Evolutionary conservation across 2,888 invertebrate genomes (phyloP).

Genomic region (Reticulitermes lucifugus): DNA sequence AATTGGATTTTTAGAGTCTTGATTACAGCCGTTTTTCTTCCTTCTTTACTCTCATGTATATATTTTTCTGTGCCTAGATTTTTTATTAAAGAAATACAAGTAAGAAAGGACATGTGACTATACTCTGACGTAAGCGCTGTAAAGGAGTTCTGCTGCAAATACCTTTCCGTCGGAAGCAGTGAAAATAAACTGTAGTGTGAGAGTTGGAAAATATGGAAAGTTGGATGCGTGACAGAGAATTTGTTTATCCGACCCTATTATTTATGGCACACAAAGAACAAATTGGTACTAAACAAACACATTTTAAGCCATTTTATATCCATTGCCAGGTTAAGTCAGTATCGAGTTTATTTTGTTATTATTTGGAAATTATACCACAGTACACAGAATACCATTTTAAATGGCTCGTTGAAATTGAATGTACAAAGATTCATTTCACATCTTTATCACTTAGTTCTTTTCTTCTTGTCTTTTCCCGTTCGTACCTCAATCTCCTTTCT

Average conservation of each 20-base stretch:
- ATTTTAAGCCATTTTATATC: neutral
- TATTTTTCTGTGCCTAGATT: constrained; percentile 4
- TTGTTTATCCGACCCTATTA: neutral
- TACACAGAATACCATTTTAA: too few relatives aligned
- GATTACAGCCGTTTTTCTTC: neutral
- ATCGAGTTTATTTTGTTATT: neutral
- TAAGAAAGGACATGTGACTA: constrained; percentile 8
- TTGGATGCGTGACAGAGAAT: neutral
- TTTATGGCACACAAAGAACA: neutral
- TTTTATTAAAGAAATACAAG: constrained; percentile 18
- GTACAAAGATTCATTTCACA: too few relatives aligned
- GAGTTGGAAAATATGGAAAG: neutral
- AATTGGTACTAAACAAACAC: too few relatives aligned
- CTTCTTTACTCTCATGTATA: neutral
- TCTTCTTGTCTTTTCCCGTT: too few relatives aligned
- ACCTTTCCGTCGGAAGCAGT: neutral
- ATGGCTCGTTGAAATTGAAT: too few relatives aligned
- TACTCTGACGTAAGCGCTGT: neutral
- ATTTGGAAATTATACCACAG: neutral
- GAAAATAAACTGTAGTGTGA: neutral
- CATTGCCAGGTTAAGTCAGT: neutral
- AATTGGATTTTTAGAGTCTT: constrained; percentile 41
- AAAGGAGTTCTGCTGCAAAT: neutral
- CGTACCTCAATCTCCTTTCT: too few relatives aligned
- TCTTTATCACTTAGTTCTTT: too few relatives aligned